Percentiles rank a stretch among this genome's conserved stretches.
Evolutionary conservation across 2,113 vertebrate species (phyloP).

Genomic region (Calyptomena viridis): DNA sequence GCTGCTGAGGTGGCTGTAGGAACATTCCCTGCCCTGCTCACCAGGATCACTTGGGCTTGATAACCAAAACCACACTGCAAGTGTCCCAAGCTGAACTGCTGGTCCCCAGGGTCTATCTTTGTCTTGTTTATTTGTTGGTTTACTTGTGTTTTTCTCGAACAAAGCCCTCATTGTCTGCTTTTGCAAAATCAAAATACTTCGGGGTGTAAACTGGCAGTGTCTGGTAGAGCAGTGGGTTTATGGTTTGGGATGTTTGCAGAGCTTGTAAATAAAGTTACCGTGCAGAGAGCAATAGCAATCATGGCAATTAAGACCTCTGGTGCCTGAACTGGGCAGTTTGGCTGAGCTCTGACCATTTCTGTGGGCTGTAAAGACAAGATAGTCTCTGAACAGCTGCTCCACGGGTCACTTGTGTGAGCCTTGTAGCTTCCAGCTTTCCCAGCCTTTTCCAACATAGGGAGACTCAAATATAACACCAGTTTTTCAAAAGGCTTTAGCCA

Average conservation of each 20-base stretch:
- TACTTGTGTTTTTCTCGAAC: background rate
- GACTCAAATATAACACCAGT: background rate
- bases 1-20: background rate
- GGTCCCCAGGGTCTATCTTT: background rate
- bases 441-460: background rate
- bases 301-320: background rate
- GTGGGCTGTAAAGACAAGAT: background rate
- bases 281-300: background rate
- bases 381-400: background rate
- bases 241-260: background rate
- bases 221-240: background rate
- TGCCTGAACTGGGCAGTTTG: background rate
- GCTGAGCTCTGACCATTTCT: background rate
- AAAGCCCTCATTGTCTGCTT: slow-evolving; percentile 1
- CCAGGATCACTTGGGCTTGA: background rate
- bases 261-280: background rate
- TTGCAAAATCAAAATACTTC: background rate
- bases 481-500: background rate
- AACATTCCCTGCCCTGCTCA: background rate
- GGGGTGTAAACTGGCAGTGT: background rate
- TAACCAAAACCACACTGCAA: background rate
- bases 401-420: background rate
- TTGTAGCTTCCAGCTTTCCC: background rate
- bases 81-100: background rate
- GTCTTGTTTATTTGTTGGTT: slow-evolving; percentile 10